Base-by-base conservation (phyloP, 2,113 vertebrate genomes). In the Campylorhamphus procurvoides region DNA sequence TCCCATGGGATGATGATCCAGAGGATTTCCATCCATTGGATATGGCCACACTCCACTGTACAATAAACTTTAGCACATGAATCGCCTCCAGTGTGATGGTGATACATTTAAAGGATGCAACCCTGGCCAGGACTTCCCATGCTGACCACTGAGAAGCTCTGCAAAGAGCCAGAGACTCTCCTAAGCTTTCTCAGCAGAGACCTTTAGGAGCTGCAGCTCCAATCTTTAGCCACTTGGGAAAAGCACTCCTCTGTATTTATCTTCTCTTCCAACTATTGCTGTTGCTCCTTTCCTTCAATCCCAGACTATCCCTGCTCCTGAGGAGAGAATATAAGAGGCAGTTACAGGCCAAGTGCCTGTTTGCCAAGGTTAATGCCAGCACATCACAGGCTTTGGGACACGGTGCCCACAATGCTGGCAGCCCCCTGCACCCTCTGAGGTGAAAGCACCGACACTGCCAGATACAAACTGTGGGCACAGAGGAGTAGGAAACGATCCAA, bases 151-250 rank as follows among this genome's bases (percentile, higher is more conserved):
- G 40, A 86, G 72, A 47, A 52, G 33, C 23, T 37, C 47, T 74
- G 14, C 3, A 81, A 40, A 91, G 19, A 49, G 50, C 81, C 35
- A 47, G 1, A 17, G 3, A 7, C 12, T 47, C 15, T 15, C 31
- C 24, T 49, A 47, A 24, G 8, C 35, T 55, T 78, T 49, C 44
- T n/a, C 16, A 69, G 44, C 40, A 89, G 31, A 73, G n/a, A 35
- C 73, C 24, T 76, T 90, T 1, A n/a, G 24, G 17, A 83, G 83
- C 10, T 53, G 12, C 49, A 50, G 31, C n/a, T 93, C 50, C 37
- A 85, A 27, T 27, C 40, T 6, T 42, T 1, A 47, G 5, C 16
- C 23, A 18, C 24, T 40, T 66, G 0, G 0, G 14, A 29, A 33
- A 80, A 75, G 25, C 14, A 0, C 12, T 59, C 29, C 12, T 39